These are phyloP conservation scores for Aepyceros melampus DNA, from an alignment of 2,113 vertebrate genomes.

Conservation along the genomic window DNA sequence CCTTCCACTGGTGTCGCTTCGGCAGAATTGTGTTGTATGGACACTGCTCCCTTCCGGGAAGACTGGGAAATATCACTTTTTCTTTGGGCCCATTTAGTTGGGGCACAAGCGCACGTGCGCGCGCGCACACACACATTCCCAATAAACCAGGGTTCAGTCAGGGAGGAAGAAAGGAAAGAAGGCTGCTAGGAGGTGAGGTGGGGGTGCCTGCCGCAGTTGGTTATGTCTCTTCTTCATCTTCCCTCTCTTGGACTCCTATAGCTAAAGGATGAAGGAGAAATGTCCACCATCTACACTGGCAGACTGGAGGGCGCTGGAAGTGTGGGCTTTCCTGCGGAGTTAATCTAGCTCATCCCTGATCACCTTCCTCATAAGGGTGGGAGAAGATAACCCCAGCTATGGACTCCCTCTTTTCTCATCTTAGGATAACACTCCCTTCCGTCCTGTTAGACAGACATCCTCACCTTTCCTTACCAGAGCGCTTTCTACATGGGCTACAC, in stretches of 20 bases:
- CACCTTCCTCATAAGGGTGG: rapidly evolving
- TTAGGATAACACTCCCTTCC: background rate
- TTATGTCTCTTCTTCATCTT: background rate
- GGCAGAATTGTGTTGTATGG: background rate
- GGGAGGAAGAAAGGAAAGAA: background rate
- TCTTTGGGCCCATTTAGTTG: background rate
- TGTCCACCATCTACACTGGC: background rate
- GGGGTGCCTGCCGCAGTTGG: background rate
- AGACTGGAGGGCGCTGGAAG: background rate
- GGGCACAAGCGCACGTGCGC: rapidly evolving
- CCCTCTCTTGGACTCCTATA: background rate
- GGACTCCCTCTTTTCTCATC: background rate
- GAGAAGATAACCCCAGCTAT: background rate
- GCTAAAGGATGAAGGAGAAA: background rate
- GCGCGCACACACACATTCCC: background rate
- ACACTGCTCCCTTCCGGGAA: background rate
- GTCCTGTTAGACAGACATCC: no score
- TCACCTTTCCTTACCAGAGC: background rate
- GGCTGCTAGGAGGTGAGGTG: no score
- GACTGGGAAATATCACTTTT: background rate
- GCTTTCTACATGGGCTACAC: background rate
- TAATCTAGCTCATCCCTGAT: background rate
- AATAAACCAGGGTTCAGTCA: background rate
- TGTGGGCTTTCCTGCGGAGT: background rate
- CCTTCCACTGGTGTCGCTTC: background rate